Conservation (phyloP, 2,888 invertebrate species). For the Dasypolia templi region DNA sequence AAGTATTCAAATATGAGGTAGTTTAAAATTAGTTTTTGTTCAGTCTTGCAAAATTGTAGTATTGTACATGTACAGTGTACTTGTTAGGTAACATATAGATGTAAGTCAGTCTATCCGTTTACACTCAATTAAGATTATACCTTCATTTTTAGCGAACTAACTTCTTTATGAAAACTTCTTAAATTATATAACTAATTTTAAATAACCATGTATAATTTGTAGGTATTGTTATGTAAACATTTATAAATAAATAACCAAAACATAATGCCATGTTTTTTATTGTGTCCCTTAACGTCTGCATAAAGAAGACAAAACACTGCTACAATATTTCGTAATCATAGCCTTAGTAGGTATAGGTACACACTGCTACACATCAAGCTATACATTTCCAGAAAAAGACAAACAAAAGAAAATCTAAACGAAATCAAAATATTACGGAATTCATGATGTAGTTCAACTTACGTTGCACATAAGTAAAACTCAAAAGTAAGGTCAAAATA, state of each 20-base stretch:
- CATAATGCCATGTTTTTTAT: neutral
- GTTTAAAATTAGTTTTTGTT: slow-evolving; percentile 57
- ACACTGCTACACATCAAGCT: too few relatives aligned
- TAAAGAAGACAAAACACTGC: neutral
- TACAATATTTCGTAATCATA: neutral
- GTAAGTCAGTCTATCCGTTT: slow-evolving; percentile 5
- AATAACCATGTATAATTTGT: slow-evolving; percentile 59
- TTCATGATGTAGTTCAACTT: too few relatives aligned
- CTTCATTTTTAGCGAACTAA: neutral
- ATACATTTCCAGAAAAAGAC: too few relatives aligned
- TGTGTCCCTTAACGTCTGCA: neutral
- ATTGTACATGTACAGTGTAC: neutral
- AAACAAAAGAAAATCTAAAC: too few relatives aligned
- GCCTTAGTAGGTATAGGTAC: neutral
- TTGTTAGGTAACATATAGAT: slow-evolving; percentile 10
- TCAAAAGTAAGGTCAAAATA: too few relatives aligned
- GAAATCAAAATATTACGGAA: too few relatives aligned
- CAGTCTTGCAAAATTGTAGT: slow-evolving; percentile 20
- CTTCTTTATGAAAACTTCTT: slow-evolving; percentile 2
- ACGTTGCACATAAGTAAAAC: too few relatives aligned
- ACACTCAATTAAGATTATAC: neutral
- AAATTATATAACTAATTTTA: slow-evolving; percentile 54
- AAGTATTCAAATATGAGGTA: slow-evolving; percentile 74
- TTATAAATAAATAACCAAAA: slow-evolving; percentile 53
- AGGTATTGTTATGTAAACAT: slow-evolving; percentile 51